Conservation (phyloP, 2,888 invertebrate species). For the Blastobasis lacticolella region DNA sequence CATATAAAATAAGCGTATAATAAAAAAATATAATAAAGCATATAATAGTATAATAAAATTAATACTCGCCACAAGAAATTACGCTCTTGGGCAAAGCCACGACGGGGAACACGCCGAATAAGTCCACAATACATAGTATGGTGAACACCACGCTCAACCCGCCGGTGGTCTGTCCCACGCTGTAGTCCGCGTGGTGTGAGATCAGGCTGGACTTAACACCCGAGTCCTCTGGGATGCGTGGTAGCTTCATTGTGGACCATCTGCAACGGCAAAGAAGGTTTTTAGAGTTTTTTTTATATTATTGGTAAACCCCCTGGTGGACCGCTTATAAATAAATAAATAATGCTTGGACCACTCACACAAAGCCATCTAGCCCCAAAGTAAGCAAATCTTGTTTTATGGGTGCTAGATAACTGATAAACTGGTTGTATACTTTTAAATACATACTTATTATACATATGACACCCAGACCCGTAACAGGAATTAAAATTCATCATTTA, state of each 20-base stretch:
- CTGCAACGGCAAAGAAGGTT: slow-evolving; percentile 11
- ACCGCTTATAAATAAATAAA: too few species aligned
- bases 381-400: too few species aligned
- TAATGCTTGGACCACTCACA: too few species aligned
- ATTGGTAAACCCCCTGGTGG: neutral
- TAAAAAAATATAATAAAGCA: too few species aligned
- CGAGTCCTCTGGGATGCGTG: slow-evolving; percentile 15
- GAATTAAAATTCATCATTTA: too few species aligned
- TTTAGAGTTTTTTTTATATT: neutral
- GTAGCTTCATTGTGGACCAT: slow-evolving; percentile 30
- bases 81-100: slow-evolving; percentile 84
- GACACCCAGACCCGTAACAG: too few species aligned
- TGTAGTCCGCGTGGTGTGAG: slow-evolving; percentile 32
- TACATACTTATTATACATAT: too few species aligned
- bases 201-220: slow-evolving; percentile 11
- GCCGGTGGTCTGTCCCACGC: slow-evolving; percentile 40
- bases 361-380: too few species aligned
- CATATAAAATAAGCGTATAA: too few species aligned
- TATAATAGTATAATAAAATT: too few species aligned
- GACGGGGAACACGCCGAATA: slow-evolving; percentile 89
- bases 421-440: too few species aligned
- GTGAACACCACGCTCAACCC: slow-evolving; percentile 81
- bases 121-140: slow-evolving; percentile 83
- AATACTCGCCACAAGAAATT: slow-evolving; percentile 80
- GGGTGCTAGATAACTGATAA: too few species aligned